phyloP scores from a whole-genome alignment of 1,140 invertebrate genomes.

The Cephus cinctus region DNA sequence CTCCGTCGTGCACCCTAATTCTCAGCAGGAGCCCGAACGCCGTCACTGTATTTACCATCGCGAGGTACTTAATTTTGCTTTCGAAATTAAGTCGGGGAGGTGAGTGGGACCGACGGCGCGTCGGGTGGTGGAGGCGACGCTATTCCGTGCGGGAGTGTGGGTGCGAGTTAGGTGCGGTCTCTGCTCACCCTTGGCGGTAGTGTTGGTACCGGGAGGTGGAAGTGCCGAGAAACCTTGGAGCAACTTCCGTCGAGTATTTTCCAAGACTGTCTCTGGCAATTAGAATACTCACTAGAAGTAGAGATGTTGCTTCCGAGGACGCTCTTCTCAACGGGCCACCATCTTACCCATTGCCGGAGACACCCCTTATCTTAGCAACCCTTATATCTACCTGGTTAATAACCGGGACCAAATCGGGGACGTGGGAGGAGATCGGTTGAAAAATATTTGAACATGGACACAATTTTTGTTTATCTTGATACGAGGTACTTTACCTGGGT shows the following conservation, averaged over 20 bases:
- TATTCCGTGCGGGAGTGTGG: constrained; percentile 13
- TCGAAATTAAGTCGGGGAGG: constrained; percentile 47
- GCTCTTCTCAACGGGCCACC: no score
- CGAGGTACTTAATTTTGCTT: constrained; percentile 52
- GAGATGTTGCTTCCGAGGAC: no score
- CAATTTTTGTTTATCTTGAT: no score
- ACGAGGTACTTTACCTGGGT: no score
- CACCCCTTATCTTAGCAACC: no score
- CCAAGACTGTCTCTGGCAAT: constrained; percentile 52
- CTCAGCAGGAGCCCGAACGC: constrained; percentile 35
- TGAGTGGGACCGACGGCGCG: not conserved
- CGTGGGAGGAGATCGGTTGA: no score
- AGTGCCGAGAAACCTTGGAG: constrained; percentile 22
- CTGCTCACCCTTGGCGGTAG: no score
- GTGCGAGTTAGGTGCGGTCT: constrained; percentile 30
- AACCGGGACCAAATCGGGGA: no score
- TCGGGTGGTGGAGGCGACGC: constrained; percentile 11
- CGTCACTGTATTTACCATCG: constrained; percentile 42
- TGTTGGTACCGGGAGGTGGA: constrained; percentile 33
- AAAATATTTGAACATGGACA: no score
- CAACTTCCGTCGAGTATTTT: constrained; percentile 53
- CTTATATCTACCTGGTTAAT: no score
- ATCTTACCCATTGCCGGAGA: no score
- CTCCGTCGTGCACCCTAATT: constrained; percentile 23
- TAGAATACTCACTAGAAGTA: constrained; percentile 54